These are phyloP conservation scores for Onychostoma macrolepis DNA, from an alignment of 2,113 vertebrate species.

Conservation along the genomic window DNA sequence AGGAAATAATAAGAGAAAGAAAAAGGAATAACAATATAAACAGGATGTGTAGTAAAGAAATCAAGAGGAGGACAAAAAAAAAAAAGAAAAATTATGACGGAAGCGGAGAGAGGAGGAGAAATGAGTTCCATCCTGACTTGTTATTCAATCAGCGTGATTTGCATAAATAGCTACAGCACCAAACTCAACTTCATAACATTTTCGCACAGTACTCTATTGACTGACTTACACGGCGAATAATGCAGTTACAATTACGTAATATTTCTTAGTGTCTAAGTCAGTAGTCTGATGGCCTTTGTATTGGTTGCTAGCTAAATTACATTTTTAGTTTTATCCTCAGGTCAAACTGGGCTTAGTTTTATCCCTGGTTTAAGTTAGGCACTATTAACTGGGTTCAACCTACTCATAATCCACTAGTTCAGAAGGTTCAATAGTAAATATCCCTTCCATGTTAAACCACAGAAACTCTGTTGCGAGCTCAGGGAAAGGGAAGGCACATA, in stretches of 20 bases:
- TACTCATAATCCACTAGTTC: conserved; percentile 57
- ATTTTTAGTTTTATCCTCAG: conserved; percentile 15
- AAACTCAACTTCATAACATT: not conserved
- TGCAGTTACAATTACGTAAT: not conserved
- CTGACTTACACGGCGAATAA: not conserved
- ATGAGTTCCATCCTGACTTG: not conserved
- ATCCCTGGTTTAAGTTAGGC: conserved; percentile 33
- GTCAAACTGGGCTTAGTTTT: conserved; percentile 20
- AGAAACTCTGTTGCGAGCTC: conserved; percentile 30
- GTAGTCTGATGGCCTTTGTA: not conserved
- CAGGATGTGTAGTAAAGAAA: conserved; percentile 1
- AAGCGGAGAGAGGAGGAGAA: not conserved
- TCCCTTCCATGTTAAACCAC: conserved; percentile 42
- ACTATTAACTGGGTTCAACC: conserved; percentile 45
- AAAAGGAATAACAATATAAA: conserved; percentile 1
- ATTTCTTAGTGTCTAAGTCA: not conserved
- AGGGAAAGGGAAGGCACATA: not conserved
- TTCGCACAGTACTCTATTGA: not conserved
- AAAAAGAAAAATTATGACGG: not conserved
- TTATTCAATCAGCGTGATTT: not conserved
- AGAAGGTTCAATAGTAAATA: conserved; percentile 46
- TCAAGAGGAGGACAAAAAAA: not conserved
- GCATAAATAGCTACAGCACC: not conserved
- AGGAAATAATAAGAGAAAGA: not conserved
- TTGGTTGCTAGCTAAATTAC: not conserved